These are phyloP conservation scores for Netelia melanura DNA, from an alignment of 2,888 invertebrate genomes.

Conservation along the genomic window DNA sequence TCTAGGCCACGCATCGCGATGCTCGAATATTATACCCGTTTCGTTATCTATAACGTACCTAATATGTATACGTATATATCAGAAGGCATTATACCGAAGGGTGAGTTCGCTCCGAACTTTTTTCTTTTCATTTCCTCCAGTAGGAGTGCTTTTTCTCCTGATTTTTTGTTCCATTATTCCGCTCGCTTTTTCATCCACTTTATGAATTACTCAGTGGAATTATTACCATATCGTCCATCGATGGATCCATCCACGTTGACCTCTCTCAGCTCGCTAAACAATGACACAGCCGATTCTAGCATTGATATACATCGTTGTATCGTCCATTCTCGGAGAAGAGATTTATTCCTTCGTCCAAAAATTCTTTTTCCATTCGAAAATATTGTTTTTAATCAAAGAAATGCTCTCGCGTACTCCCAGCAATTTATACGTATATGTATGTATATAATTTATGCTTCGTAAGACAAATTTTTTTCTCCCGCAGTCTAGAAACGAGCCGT, in stretches of 20 bases:
- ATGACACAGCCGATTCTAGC: slow-evolving; percentile 69
- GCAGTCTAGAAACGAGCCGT: too few species aligned
- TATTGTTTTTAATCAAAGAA: too few species aligned
- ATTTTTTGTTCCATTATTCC: neutral
- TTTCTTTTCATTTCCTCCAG: slow-evolving; percentile 27
- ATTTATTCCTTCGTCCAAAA: neutral
- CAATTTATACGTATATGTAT: too few species aligned
- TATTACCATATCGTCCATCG: slow-evolving; percentile 21
- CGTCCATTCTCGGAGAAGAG: neutral
- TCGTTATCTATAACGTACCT: slow-evolving; percentile 15
- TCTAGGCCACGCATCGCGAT: slow-evolving; percentile 39
- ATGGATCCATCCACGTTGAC: neutral
- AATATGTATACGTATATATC: neutral
- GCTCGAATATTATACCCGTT: slow-evolving; percentile 25
- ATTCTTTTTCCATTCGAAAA: too few species aligned
- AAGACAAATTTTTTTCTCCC: too few species aligned
- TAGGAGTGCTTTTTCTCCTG: slow-evolving; percentile 7
- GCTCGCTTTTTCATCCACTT: slow-evolving; percentile 12
- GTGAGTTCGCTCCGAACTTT: slow-evolving; percentile 9
- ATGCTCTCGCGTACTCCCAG: too few species aligned
- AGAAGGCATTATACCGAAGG: neutral
- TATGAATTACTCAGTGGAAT: slow-evolving; percentile 31
- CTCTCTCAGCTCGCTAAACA: slow-evolving; percentile 66
- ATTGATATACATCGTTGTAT: neutral
- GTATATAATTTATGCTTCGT: too few species aligned